These are phyloP conservation scores for Motacilla tschutschensis DNA, from an alignment of 2,113 vertebrate species.

Conservation along the genomic window DNA sequence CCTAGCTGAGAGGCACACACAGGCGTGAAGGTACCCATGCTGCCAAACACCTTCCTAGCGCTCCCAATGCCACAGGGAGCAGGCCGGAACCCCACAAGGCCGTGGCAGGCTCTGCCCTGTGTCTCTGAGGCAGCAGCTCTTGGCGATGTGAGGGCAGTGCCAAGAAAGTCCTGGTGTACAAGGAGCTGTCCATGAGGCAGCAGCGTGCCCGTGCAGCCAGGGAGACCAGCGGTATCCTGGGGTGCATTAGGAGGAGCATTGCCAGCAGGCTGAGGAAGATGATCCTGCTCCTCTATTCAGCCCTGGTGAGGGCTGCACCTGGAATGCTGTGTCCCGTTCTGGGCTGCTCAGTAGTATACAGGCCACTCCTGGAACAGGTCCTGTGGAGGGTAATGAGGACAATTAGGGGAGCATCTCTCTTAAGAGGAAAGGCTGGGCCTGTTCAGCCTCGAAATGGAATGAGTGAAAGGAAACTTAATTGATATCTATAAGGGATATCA, in stretches of 20 bases:
- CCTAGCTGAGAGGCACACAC: too few relatives aligned
- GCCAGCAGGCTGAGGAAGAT: neutral
- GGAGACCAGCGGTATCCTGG: neutral
- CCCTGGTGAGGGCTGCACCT: neutral
- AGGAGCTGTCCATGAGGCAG: neutral
- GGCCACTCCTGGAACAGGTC: accelerated
- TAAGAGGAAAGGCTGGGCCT: neutral
- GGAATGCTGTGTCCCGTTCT: neutral
- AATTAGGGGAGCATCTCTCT: neutral
- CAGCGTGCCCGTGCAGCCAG: neutral
- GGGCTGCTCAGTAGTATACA: neutral
- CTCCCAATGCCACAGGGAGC: accelerated
- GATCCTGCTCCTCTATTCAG: neutral
- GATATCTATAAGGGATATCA: neutral
- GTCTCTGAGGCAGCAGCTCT: neutral
- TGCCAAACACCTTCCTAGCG: accelerated
- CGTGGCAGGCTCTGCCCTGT: accelerated
- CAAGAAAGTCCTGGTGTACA: neutral
- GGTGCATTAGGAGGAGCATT: accelerated
- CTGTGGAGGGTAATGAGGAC: neutral
- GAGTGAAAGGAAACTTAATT: neutral
- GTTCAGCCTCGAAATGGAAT: accelerated
- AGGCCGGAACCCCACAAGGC: neutral
- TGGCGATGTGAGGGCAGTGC: accelerated
- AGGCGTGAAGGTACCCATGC: accelerated